Evolutionary conservation across 2,888 invertebrate species (phyloP), one percentile per base, ranked within the genome.

Genomic region (Lobophora halterata): DNA sequence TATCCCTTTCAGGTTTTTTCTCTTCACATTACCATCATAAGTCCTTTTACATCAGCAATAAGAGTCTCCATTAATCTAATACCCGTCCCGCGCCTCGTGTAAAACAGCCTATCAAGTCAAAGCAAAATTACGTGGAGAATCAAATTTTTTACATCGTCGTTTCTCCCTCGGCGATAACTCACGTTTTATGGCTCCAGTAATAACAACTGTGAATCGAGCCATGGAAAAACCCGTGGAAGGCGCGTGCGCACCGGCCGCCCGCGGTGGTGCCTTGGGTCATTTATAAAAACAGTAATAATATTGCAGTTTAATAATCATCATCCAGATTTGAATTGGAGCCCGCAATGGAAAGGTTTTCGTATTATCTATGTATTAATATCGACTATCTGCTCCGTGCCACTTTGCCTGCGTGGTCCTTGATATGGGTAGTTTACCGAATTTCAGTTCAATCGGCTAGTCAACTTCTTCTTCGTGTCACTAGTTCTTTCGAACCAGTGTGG

Each of bases 71-170:
- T 27, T 46, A 50, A 55, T 42, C 35, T 36, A 49, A 48, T 52
- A 46, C 33, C 39, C 24, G 21, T 31, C 29, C 33, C 34, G 44
- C 48, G 46, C 39, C 49, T 45, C 47, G 37, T 44, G 46, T 61
- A 59, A 68, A 65, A 58, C 52, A 54, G 56, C 52, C 58, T 56
- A 64, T 70, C 52, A 70, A 62, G 57, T 55, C 55, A 38, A 56
- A 49, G 58, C 57, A 60, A 61, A 67, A 68, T 68, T 65, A 67
- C 61, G 55, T 45, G 46, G 37, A 31, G 53, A 65, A 66, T 64
- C 58, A 60, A 55, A 40, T 50, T 69, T 71, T 45, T 70, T 71
- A 62, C 52, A 44, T 64, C 61, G 61, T 51, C 61, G 59, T 59
- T 52, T 49, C 52, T 51, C 49, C 60, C 63, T 51, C 45, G 37